Conservation (phyloP, 2,888 invertebrate species). For the Drosophila crucigera region DNA sequence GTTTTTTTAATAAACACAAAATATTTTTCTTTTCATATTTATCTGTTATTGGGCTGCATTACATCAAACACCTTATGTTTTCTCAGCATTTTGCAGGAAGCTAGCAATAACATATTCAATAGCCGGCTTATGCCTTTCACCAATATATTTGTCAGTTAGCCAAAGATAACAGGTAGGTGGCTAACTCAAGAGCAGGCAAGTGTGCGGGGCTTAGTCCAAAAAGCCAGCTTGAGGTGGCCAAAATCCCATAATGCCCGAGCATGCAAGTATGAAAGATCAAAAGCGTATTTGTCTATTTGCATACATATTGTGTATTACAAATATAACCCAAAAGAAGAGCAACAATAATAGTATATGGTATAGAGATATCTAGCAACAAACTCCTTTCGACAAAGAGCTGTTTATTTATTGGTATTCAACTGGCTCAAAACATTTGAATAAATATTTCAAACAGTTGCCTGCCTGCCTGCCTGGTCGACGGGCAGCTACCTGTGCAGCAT, state of each 20-base stretch:
- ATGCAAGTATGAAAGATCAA: slow-evolving; percentile 39
- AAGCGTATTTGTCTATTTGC: slow-evolving; percentile 51
- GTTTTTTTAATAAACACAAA: neutral
- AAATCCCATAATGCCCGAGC: neutral
- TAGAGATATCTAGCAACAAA: slow-evolving; percentile 32
- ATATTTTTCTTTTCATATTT: neutral
- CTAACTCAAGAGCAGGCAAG: slow-evolving; percentile 8
- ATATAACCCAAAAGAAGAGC: slow-evolving; percentile 25
- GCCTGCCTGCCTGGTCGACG: slow-evolving; percentile 25
- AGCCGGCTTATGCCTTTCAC: neutral
- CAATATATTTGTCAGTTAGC: neutral
- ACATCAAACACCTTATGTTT: neutral
- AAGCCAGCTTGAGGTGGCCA: neutral
- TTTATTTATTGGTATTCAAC: slow-evolving; percentile 44
- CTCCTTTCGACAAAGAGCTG: slow-evolving; percentile 33
- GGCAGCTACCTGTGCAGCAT: slow-evolving; percentile 55
- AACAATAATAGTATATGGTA: slow-evolving; percentile 4
- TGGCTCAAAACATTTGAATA: slow-evolving; percentile 53
- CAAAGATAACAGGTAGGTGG: neutral
- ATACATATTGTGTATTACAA: slow-evolving; percentile 32
- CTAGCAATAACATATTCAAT: neutral
- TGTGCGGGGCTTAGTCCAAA: slow-evolving; percentile 7
- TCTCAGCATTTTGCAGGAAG: neutral
- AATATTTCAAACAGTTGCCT: slow-evolving; percentile 49
- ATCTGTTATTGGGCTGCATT: neutral